phyloP scores from a whole-genome alignment of 2,113 vertebrate genomes.

The Cavia porcellus region DNA sequence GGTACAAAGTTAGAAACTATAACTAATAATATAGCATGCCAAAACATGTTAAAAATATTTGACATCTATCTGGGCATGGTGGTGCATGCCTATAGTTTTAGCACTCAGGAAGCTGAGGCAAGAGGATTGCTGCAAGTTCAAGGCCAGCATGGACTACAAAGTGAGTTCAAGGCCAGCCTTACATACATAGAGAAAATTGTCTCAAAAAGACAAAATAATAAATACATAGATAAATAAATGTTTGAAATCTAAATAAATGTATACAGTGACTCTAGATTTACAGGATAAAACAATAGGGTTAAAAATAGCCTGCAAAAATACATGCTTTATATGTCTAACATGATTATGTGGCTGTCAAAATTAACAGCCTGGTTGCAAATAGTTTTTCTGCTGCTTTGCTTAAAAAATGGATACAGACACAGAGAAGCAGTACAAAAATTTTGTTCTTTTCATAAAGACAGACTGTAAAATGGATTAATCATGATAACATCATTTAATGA shows the following conservation, averaged over 20 bases:
- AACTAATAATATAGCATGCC: not conserved
- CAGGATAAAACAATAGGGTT: not conserved
- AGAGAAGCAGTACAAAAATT: not conserved
- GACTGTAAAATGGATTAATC: not conserved
- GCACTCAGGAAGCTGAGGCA: too few relatives aligned
- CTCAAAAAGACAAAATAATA: too few relatives aligned
- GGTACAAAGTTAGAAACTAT: not conserved
- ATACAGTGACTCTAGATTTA: not conserved
- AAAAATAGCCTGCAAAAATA: not conserved
- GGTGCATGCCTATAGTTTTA: too few relatives aligned
- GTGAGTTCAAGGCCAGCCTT: too few relatives aligned
- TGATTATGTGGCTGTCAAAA: not conserved
- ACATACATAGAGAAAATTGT: too few relatives aligned
- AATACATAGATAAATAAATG: not conserved
- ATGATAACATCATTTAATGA: not conserved
- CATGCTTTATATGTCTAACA: not conserved
- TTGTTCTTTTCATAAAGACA: not conserved
- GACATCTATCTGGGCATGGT: too few relatives aligned
- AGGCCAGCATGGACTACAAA: too few relatives aligned
- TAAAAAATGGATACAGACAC: conserved; percentile 1
- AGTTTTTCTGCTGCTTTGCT: not conserved
- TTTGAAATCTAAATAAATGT: not conserved
- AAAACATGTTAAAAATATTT: not conserved
- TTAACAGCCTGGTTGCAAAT: not conserved
- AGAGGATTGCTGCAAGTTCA: too few relatives aligned